Evolutionary conservation across 2,113 vertebrate species (phyloP).

Genomic region (Ellobius talpinus): DNA sequence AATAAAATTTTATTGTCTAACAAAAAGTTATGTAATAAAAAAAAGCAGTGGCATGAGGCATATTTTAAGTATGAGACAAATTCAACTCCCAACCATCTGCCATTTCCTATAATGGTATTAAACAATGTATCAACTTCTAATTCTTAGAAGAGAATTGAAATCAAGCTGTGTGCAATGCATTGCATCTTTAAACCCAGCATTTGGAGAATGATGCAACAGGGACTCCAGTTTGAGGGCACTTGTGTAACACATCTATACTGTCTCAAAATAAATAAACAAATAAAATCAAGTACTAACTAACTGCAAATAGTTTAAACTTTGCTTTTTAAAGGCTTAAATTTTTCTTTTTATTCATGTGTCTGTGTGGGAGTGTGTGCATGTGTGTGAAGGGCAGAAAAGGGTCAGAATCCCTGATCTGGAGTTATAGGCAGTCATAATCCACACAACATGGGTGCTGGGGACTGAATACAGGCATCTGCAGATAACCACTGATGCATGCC

Average conservation of each 20-base stretch:
- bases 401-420: background rate
- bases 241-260: background rate
- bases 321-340: background rate
- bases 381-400: background rate
- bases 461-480: background rate
- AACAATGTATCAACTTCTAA: background rate
- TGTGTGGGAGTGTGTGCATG: background rate
- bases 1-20: background rate
- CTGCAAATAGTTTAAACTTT: background rate
- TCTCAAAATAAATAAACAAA: background rate
- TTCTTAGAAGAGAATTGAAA: background rate
- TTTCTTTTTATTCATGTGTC: background rate
- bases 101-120: background rate
- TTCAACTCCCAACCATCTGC: background rate
- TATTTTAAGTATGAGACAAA: background rate
- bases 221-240: background rate
- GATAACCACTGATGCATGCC: background rate
- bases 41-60: background rate
- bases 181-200: background rate
- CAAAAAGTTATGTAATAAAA: background rate
- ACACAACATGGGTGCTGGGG: background rate
- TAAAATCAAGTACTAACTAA: constrained; percentile 17
- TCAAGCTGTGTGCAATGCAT: background rate
- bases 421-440: background rate
- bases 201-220: background rate